A percentile compares a stretch with the other conserved stretches of the same genome.
phyloP scores from a whole-genome alignment of 37 sponge, comb jelly and placozoan species.

The Crambe crambe region DNA sequence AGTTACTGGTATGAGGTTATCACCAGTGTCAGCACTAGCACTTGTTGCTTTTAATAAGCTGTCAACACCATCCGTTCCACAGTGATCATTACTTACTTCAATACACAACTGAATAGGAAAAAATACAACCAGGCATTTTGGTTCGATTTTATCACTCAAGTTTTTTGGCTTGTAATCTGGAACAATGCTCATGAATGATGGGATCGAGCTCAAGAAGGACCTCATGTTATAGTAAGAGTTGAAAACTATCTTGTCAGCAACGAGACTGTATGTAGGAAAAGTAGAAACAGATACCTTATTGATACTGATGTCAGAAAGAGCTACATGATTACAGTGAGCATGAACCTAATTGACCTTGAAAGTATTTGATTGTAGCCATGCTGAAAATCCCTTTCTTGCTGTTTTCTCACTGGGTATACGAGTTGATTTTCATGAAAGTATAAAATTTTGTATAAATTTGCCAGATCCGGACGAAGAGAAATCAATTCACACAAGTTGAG shows the following conservation, averaged over 20 bases:
- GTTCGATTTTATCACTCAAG: constrained; percentile 54
- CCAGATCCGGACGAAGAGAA: constrained; percentile 70
- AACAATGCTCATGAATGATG: constrained; percentile 69
- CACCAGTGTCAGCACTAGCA: no score
- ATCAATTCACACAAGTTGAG: constrained; percentile 87
- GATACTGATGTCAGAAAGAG: neutral
- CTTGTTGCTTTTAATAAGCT: no score
- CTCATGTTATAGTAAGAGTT: constrained; percentile 91
- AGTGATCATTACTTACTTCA: neutral
- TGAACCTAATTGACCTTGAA: constrained; percentile 61
- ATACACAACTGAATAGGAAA: constrained; percentile 67
- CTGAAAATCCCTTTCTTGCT: constrained; percentile 86
- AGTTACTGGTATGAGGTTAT: no score
- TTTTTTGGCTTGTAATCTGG: constrained; percentile 76
- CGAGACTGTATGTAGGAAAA: constrained; percentile 64
- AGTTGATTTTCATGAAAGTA: constrained; percentile 98
- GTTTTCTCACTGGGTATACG: constrained; percentile 84
- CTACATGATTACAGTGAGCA: neutral
- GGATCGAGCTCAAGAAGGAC: constrained; percentile 77
- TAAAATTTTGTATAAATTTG: constrained; percentile 65
- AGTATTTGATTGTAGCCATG: constrained; percentile 93
- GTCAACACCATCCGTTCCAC: neutral
- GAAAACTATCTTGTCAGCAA: constrained; percentile 83
- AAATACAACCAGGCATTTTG: constrained; percentile 78
- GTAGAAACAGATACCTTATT: neutral